phyloP scores from a whole-genome alignment of 2,888 invertebrate genomes.

The Drosophila prostipennis region DNA sequence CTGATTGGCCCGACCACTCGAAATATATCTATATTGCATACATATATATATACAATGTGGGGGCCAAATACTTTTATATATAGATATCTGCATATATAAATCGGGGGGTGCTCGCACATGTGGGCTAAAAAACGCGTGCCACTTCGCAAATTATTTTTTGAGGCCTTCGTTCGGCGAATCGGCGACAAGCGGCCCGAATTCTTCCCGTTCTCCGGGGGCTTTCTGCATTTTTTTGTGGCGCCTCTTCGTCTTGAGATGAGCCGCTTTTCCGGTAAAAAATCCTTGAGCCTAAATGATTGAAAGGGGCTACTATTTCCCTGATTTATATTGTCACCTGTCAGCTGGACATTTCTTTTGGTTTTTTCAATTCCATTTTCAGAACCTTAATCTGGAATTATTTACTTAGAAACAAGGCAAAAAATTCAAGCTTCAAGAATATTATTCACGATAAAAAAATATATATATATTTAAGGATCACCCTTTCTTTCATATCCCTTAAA shows the following conservation, averaged over 20 bases:
- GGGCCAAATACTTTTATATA: conserved; percentile 37
- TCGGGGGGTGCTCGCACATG: conserved; percentile 33
- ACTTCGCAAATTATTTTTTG: conserved; percentile 56
- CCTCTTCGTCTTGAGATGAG: conserved; percentile 6
- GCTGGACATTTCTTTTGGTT: background rate
- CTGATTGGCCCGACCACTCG: conserved; percentile 63
- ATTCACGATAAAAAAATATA: background rate
- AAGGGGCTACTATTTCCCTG: background rate
- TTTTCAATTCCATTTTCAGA: no score
- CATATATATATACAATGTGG: conserved; percentile 20
- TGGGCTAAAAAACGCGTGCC: conserved; percentile 61
- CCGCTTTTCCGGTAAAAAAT: background rate
- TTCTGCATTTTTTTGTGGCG: background rate
- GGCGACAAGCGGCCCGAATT: conserved; percentile 7
- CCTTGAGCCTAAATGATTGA: no score
- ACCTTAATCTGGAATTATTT: no score
- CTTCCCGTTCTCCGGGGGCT: background rate
- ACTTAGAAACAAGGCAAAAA: no score
- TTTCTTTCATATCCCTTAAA: no score
- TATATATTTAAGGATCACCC: no score
- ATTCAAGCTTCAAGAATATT: background rate
- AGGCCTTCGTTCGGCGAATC: conserved; percentile 40
- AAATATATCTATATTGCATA: conserved; percentile 51
- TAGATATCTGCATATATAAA: conserved; percentile 24
- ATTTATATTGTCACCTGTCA: conserved; percentile 1